Percentiles rank a stretch among this genome's conserved stretches.
These are phyloP conservation scores for Eulemur albifrons DNA, from an alignment of 2,797 vertebrate species.

Conservation along the genomic window DNA sequence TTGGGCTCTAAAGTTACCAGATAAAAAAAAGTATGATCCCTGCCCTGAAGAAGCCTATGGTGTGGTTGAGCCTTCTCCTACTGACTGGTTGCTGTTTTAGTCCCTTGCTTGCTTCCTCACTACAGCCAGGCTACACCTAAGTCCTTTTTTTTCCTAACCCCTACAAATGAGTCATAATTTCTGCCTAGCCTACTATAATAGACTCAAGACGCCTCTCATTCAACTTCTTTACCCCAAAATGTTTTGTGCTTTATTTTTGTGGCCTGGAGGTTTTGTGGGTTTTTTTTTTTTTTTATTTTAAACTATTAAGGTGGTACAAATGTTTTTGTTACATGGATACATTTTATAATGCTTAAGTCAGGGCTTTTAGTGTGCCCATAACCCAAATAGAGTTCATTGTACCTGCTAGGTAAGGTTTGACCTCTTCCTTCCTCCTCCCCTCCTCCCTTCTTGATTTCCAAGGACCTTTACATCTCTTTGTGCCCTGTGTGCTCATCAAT, in stretches of 20 bases:
- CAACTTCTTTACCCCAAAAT: background rate
- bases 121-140: background rate
- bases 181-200: background rate
- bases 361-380: background rate
- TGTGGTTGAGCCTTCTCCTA: background rate
- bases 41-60: background rate
- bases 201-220: background rate
- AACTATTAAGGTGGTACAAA: background rate
- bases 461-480: background rate
- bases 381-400: background rate
- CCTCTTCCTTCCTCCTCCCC: too few relatives aligned
- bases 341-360: background rate
- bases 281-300: background rate
- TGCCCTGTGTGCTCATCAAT: background rate
- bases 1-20: background rate
- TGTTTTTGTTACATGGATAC: background rate
- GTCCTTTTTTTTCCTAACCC: background rate
- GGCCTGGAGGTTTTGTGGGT: background rate
- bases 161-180: background rate
- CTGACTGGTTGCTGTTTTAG: background rate
- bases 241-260: background rate
- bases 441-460: background rate
- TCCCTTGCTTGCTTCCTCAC: background rate
- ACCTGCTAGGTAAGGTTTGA: background rate
- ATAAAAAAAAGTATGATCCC: background rate